Evolutionary conservation across 2,888 invertebrate genomes (phyloP), one percentile per base, ranked within the genome.

Genomic region (Exocentrus adspersus): DNA sequence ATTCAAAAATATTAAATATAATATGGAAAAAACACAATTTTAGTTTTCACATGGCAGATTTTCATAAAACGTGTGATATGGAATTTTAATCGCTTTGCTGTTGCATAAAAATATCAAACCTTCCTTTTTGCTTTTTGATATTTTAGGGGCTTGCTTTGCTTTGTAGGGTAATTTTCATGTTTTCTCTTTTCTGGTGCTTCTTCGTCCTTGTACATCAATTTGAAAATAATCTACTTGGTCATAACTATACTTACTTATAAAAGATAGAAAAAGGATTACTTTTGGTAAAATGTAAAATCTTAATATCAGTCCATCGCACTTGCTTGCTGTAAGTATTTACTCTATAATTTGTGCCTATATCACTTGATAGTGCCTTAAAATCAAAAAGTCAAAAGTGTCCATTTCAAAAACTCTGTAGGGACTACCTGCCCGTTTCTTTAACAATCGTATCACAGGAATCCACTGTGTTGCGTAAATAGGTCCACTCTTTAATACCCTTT

Each of bases 341-440:
- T 24, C 24, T 46, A 21, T 46, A 46, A 46, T 46, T 46, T 19
- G 21, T 17, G 12, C 46, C 24, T 19, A 46, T 46, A 19, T 46
- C 20, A 46, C 20, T 46, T 21, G 46, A 20, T 46, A 46, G 21
- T 21, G 19, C 21, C 12, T 20, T 46, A 19, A 46, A 46, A 46
- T 46, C 1, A 46, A 46, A 46, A 46, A 17, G 20, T 46, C 21
- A 46, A 20, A 46, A 46, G 21, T 46, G 24, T 21, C 46, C 19
- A 46, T 52, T 45, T 54, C 42, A 21, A 24, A 43, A 2, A 54
- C 28, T 28, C 17, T 43, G 30, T 54, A 54, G 32, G 54, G 54
- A 24, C 28, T 21, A 16, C 43, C 42, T 16, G 54, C 37, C 24
- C 7, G 24, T 41, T 48, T 50, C 19, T 58, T 58, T 28, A 50